Conservation (phyloP, 2,113 vertebrate genomes). For the Cyphomyrus discorhynchus region DNA sequence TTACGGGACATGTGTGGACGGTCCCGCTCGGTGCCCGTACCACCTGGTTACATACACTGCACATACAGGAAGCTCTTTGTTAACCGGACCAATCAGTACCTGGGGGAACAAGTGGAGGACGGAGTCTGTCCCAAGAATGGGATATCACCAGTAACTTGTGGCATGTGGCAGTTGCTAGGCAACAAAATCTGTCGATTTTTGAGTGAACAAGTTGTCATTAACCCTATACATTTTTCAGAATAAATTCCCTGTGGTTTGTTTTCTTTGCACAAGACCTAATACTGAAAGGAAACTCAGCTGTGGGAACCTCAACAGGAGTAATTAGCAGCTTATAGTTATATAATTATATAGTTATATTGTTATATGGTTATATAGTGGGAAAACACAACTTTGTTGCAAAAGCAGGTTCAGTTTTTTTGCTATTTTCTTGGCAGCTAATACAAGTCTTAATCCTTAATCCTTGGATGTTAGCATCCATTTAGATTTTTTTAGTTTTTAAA, state of each 20-base stretch:
- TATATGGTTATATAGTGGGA: constrained; percentile 28
- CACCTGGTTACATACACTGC: neutral
- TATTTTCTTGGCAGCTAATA: neutral
- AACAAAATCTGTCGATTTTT: constrained; percentile 61
- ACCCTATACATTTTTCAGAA: constrained; percentile 44
- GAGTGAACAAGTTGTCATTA: constrained; percentile 56
- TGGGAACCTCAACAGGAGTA: constrained; percentile 21
- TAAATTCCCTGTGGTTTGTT: constrained; percentile 49
- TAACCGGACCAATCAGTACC: constrained; percentile 63
- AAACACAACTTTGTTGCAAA: neutral
- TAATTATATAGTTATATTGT: constrained; percentile 30
- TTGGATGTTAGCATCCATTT: neutral
- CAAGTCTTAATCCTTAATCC: neutral
- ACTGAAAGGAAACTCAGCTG: neutral
- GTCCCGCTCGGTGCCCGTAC: neutral
- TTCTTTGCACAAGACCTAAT: constrained; percentile 36
- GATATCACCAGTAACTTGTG: constrained; percentile 52
- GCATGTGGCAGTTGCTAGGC: constrained; percentile 65
- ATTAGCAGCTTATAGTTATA: constrained; percentile 18
- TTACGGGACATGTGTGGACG: constrained; percentile 49
- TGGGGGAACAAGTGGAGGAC: constrained; percentile 52
- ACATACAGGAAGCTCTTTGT: constrained; percentile 47
- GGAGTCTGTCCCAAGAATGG: constrained; percentile 55
- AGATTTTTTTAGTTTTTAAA: neutral
- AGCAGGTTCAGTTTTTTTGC: neutral